phyloP scores from a whole-genome alignment of 2,797 vertebrate species.

The Myotis pilosus region DNA sequence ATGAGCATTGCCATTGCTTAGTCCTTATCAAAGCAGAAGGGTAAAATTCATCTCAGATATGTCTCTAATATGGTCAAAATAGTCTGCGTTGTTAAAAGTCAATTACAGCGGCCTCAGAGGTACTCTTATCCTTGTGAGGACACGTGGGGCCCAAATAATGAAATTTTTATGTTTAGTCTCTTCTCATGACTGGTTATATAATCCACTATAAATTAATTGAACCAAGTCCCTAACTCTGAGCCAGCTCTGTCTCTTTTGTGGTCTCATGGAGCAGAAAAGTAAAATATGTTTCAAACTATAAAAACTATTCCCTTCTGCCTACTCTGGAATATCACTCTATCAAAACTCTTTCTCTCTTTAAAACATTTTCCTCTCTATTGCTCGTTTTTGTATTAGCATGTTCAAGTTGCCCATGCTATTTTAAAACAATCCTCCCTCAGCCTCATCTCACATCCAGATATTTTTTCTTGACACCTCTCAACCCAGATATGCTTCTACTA shows the following conservation, averaged over 20 bases:
- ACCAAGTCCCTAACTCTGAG: slow-evolving; percentile 46
- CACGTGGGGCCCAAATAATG: slow-evolving; percentile 44
- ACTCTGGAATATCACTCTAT: not conserved
- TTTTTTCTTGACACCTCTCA: not conserved
- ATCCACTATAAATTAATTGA: slow-evolving; percentile 70
- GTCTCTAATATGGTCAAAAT: slow-evolving; percentile 62
- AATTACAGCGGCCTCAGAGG: slow-evolving; percentile 52
- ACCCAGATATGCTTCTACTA: not conserved
- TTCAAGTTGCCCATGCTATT: not conserved
- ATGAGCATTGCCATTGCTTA: not conserved
- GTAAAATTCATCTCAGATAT: slow-evolving; percentile 49
- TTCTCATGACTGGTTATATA: slow-evolving; percentile 62
- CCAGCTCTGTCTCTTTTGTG: slow-evolving; percentile 33
- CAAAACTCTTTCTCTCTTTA: not conserved
- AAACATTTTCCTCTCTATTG: slow-evolving; percentile 32
- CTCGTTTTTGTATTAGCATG: not conserved
- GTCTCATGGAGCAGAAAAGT: slow-evolving; percentile 38
- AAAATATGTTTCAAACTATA: slow-evolving; percentile 43
- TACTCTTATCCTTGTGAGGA: slow-evolving; percentile 57
- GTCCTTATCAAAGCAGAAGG: slow-evolving; percentile 34
- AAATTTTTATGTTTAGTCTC: slow-evolving; percentile 54
- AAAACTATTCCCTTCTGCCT: not conserved
- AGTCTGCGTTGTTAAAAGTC: slow-evolving; percentile 61
- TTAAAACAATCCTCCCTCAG: not conserved
- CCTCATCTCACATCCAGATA: not conserved